Conservation (phyloP, 2,113 vertebrate species). For the Anolis sagrei region DNA sequence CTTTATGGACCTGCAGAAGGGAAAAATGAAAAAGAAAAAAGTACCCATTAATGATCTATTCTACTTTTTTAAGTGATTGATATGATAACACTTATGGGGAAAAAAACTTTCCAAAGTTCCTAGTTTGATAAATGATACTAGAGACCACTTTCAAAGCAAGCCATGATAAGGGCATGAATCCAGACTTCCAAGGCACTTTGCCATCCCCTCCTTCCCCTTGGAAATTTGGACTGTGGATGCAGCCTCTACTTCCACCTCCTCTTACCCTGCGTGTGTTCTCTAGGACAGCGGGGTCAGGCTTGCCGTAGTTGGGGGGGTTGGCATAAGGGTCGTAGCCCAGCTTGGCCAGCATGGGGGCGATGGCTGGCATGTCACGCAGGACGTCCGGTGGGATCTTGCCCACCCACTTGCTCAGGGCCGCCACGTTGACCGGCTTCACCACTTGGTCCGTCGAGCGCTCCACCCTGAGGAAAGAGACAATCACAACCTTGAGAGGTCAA, state of each 20-base stretch:
- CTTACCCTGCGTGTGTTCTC: constrained; percentile 96
- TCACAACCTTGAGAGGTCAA: too few species aligned
- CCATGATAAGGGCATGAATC: too few species aligned
- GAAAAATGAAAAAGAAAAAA: constrained; percentile 48
- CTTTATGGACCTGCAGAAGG: constrained; percentile 89
- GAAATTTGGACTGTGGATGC: too few species aligned
- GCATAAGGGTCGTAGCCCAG: constrained; percentile 94
- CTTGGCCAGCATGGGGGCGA: constrained; percentile 94
- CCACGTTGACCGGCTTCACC: constrained; percentile 96
- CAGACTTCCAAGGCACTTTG: too few species aligned
- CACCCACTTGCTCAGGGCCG: constrained; percentile 96
- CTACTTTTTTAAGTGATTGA: too few species aligned
- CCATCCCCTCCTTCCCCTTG: too few species aligned
- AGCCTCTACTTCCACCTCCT: too few species aligned
- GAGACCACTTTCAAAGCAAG: too few species aligned
- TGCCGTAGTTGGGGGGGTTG: constrained; percentile 95
- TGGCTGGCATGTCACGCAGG: constrained; percentile 91
- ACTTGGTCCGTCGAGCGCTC: constrained; percentile 98
- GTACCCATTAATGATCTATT: too few species aligned
- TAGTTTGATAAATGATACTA: too few species aligned
- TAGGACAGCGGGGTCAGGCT: constrained; percentile 91
- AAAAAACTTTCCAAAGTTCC: too few species aligned
- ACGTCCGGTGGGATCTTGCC: constrained; percentile 95
- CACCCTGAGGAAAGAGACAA: constrained; percentile 77
- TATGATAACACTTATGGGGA: too few species aligned